Percentiles rank a stretch among this genome's conserved stretches.
Evolutionary conservation across 2,797 vertebrate species (phyloP).

Genomic region (Clarias fuscus): DNA sequence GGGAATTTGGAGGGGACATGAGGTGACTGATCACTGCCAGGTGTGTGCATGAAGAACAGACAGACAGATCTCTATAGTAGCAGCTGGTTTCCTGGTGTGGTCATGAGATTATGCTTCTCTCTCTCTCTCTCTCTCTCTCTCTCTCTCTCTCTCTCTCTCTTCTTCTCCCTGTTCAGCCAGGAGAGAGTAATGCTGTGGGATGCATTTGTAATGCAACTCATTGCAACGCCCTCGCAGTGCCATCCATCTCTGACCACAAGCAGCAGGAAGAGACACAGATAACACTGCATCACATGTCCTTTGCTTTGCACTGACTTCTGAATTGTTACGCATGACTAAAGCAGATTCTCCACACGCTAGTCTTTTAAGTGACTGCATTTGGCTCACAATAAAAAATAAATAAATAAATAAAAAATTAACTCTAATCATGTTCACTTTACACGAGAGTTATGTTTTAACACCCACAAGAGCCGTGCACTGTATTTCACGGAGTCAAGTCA

Average conservation of each 20-base stretch:
- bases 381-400: too few species aligned
- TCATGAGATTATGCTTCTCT: constrained; percentile 27
- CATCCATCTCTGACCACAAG: constrained; percentile 49
- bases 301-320: background rate
- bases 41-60: constrained; percentile 5
- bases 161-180: background rate
- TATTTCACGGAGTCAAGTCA: background rate
- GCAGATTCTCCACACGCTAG: background rate
- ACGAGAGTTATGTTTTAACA: background rate
- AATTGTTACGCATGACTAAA: background rate
- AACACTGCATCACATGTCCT: constrained; percentile 29
- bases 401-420: too few species aligned
- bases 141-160: constrained; percentile 3
- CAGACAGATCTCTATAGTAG: constrained; percentile 27
- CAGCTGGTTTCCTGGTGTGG: constrained; percentile 33
- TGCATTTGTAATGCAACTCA: constrained; percentile 35
- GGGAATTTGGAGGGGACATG: background rate
- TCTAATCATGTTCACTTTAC: background rate
- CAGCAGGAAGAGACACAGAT: constrained; percentile 28
- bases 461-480: background rate
- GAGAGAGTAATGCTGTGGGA: constrained; percentile 35
- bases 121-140: constrained; percentile 20
- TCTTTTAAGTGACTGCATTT: background rate
- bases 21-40: constrained; percentile 27
- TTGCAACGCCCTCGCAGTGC: constrained; percentile 22